Base-by-base conservation (phyloP, 2,888 invertebrate species). In the Unio delphinus region DNA sequence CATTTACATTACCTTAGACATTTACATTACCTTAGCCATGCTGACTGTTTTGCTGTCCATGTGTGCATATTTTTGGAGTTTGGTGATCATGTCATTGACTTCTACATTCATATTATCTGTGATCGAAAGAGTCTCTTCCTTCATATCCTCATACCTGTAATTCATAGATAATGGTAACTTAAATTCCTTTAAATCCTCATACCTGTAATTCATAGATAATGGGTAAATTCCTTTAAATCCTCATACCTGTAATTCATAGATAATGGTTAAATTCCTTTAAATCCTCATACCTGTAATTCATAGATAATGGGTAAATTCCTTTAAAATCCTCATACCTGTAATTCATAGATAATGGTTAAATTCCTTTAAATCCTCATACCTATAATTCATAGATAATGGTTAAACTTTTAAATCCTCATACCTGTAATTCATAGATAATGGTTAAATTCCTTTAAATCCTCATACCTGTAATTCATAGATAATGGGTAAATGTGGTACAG, bases 321-420 rank as follows among this genome's bases (percentile, higher is more conserved):
- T 23, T 23, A 23, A 23, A 23, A 57, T 80, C 80, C n/a, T 81
- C 77, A 73, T 75, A 83, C 83, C 83, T 83, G 26, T 15, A 59
- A 66, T 20, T 58, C 5, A 18, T 23, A 23, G 23, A 23, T 23
- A 23, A 23, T 23, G 23, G 23, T 23, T 23, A 23, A 23, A 23
- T 57, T 78, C 75, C 60, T 71, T 68, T 17, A 83, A 56, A 57
- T 80, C 80, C n/a, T 81, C 77, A 73, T 75, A 83, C 83, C 83
- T 83, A 30, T 15, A 59, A 66, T 20, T 58, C 5, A 18, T 23
- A 23, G 23, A 23, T 23, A 23, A 23, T 23, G 23, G 23, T 23
- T 23, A 23, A 23, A 23, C 23, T 23, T 23, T 23, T 23, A 23
- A 23, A 57, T 80, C 80, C n/a, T 81, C 77, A 73, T 75, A 83